These are phyloP conservation scores for Chaetophractus vellerosus DNA, from an alignment of 2,797 vertebrate genomes.

Conservation along the genomic window DNA sequence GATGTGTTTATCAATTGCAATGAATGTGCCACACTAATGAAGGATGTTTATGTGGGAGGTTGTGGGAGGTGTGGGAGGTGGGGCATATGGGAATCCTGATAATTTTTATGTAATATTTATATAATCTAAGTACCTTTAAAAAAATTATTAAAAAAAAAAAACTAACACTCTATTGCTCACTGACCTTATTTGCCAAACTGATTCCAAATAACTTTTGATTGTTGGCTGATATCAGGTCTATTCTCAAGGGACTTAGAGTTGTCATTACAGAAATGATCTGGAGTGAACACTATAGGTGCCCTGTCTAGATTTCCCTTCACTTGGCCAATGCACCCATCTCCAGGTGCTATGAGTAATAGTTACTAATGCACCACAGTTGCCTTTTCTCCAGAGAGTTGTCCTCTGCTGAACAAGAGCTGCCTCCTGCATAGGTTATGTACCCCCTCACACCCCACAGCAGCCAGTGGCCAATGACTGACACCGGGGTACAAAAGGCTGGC, in stretches of 20 bases:
- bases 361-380: background rate
- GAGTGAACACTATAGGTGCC: no score
- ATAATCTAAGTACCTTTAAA: no score
- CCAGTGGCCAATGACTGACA: background rate
- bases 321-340: no score
- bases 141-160: no score
- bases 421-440: background rate
- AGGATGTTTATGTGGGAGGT: no score
- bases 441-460: background rate
- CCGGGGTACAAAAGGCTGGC: background rate
- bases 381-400: background rate
- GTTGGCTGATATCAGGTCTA: background rate
- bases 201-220: background rate
- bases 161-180: background rate
- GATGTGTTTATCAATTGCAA: no score
- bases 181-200: background rate
- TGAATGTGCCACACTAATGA: no score
- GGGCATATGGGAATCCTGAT: no score
- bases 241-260: background rate
- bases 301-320: no score
- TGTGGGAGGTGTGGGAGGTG: no score
- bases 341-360: background rate
- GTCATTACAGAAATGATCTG: background rate
- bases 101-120: no score
- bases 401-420: slow-evolving; percentile 1